Evolutionary conservation across 1,140 invertebrate species (phyloP).

Genomic region (Octopus sinensis): DNA sequence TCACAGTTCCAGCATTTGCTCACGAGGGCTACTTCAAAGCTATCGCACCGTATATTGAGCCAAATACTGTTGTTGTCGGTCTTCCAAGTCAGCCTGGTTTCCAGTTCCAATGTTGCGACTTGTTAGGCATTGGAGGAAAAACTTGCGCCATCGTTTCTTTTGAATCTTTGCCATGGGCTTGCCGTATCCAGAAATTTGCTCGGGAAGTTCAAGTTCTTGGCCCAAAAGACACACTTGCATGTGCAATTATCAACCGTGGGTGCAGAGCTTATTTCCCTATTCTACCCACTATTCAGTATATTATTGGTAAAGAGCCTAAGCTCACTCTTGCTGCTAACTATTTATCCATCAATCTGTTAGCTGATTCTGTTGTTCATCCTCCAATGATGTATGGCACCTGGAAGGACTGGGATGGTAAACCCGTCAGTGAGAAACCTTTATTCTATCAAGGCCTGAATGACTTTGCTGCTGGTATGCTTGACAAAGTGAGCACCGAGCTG

Average conservation of each 20-base stretch:
- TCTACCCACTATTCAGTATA: constrained; percentile 27
- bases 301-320: constrained; percentile 32
- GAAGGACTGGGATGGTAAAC: constrained; percentile 30
- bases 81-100: constrained; percentile 43
- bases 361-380: constrained; percentile 36
- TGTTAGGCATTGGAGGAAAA: constrained; percentile 27
- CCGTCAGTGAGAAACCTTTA: constrained; percentile 30
- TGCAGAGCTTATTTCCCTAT: constrained; percentile 23
- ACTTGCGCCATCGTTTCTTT: constrained; percentile 27
- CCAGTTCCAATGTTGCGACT: constrained; percentile 36
- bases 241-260: constrained; percentile 26
- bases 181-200: constrained; percentile 37
- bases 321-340: constrained; percentile 30
- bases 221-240: constrained; percentile 31
- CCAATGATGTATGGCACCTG: constrained; percentile 40
- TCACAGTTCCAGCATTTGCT: constrained; percentile 37
- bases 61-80: constrained; percentile 38
- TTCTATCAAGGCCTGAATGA: constrained; percentile 45
- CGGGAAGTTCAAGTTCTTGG: constrained; percentile 32
- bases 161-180: constrained; percentile 41
- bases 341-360: constrained; percentile 35
- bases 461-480: constrained; percentile 27
- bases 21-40: constrained; percentile 42
- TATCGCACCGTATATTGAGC: constrained; percentile 33
- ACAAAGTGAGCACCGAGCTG: constrained; percentile 34